Evolutionary conservation across 92 coral and sea anemone genomes (phyloP), one percentile per base, ranked within the genome.

Genomic region (Epizoanthus illoricatus): DNA sequence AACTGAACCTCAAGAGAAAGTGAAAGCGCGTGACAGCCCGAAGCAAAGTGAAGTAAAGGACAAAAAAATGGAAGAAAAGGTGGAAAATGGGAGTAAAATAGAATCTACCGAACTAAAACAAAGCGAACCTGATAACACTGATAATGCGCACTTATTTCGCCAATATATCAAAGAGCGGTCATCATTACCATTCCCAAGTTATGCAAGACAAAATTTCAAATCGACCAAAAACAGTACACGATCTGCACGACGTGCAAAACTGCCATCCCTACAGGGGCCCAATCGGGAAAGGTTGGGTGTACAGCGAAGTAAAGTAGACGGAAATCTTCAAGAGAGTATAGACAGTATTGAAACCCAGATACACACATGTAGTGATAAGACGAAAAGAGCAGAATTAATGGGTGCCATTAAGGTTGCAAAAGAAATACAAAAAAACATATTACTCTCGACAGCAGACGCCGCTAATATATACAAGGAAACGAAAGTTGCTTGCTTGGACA

Each of bases 141-240:
- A 28, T 28, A 28, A 28, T 28, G 36, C 36, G 36, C 36, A 28
- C 36, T 28, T 28, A 28, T 28, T 28, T 28, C 36, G 39, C 4
- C 59, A 84, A 74, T 84, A 59, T 33, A 33, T 84, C 11, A 11
- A 84, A 61, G 82, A 74, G 15, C 87, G 64, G 59, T 74, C 87
- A 39, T 62, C 87, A 56, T 33, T 84, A 15, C 87, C 87, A 16
- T 73, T 84, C 47, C 87, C 82, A 5, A 28, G 87, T n/a, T 84
- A 84, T 74, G 23, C 33, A 9, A 24, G 54, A 56, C 61, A 84
- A n/a, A 60, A 73, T 21, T 56, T 24, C 2, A 84, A 64, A 64
- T 76, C 87, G 40, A 69, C 1, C 7, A 28, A 15, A 65, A 76
- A 84, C 39, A 24, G 41, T 63, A 64, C 24, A 39, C 65, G 83